phyloP scores from a whole-genome alignment of 2,888 invertebrate genomes.

The Julus scandinavius region DNA sequence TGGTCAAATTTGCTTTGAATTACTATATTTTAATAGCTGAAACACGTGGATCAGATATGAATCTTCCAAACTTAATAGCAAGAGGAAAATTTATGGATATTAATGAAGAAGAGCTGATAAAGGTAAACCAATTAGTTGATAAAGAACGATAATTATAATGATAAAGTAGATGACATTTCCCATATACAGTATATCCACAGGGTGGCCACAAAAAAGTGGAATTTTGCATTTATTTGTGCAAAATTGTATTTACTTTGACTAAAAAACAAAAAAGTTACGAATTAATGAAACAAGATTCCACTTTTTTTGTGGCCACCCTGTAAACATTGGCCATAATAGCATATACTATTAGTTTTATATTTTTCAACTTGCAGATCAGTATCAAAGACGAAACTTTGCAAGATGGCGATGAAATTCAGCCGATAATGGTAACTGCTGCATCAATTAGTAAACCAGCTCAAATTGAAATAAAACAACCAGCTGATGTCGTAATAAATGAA shows the following conservation, averaged over 20 bases:
- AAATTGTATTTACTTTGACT: no score
- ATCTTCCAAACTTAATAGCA: conserved; percentile 45
- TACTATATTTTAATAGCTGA: conserved; percentile 36
- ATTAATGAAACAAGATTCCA: no score
- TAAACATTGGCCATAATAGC: background rate
- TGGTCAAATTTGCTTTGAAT: background rate
- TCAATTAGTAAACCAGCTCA: background rate
- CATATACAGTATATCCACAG: no score
- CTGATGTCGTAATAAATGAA: background rate
- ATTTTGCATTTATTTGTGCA: no score
- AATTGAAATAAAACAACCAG: background rate
- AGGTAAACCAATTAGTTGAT: background rate
- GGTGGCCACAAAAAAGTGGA: no score
- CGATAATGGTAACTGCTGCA: background rate
- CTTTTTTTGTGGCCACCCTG: no score
- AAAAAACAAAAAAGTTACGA: no score
- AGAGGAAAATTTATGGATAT: conserved; percentile 52
- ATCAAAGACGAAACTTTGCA: background rate
- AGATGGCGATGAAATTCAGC: background rate
- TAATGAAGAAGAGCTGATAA: conserved; percentile 28
- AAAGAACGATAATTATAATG: background rate
- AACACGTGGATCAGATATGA: conserved; percentile 44
- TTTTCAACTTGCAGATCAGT: background rate
- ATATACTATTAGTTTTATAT: background rate
- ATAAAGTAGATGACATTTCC: no score